These are phyloP conservation scores for Steromphala cineraria DNA, from an alignment of 2,888 invertebrate genomes.

Conservation along the genomic window DNA sequence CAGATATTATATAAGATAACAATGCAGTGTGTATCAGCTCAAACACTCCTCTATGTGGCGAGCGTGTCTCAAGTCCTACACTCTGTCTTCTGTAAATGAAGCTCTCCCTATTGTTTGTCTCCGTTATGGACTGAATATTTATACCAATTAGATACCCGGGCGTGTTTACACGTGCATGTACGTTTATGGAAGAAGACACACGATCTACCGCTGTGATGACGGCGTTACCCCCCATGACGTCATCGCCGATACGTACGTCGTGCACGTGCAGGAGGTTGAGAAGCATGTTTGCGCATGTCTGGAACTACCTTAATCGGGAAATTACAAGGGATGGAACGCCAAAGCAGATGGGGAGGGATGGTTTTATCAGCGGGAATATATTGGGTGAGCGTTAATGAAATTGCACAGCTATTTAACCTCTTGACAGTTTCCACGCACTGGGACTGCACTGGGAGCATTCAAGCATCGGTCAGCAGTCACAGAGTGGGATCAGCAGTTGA, in stretches of 20 bases:
- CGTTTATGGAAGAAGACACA: no score
- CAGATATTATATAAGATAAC: no score
- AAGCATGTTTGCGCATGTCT: neutral
- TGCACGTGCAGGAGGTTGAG: neutral
- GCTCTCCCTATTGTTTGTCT: no score
- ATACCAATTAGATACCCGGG: no score
- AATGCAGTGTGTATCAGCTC: no score
- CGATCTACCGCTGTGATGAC: neutral
- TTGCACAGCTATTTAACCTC: slow-evolving; percentile 2
- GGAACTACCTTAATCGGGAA: neutral
- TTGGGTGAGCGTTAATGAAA: neutral
- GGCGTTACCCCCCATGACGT: neutral
- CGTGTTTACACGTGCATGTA: no score
- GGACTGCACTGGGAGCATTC: neutral
- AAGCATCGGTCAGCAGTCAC: neutral
- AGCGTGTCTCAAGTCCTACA: no score
- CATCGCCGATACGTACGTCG: neutral
- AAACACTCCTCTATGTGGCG: no score
- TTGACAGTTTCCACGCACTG: neutral
- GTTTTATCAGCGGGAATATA: neutral
- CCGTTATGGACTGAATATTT: no score
- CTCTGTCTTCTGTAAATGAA: no score
- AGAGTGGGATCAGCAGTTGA: neutral
- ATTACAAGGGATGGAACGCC: neutral
- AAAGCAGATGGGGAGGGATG: neutral